phyloP scores from a whole-genome alignment of 2,888 invertebrate genomes.

The Stomorhina lunata region DNA sequence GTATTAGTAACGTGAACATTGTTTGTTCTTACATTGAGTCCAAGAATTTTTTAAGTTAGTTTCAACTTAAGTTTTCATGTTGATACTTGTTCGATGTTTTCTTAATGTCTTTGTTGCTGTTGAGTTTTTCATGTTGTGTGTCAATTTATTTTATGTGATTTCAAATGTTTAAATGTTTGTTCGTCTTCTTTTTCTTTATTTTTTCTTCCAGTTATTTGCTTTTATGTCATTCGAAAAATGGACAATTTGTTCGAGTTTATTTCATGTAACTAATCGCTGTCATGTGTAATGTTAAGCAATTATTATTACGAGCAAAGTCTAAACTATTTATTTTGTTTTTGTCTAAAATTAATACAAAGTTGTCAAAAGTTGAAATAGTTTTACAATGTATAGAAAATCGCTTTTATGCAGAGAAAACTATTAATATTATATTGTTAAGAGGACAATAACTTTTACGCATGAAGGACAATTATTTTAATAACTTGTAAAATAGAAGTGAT shows the following conservation, averaged over 20 bases:
- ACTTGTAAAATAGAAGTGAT: too few species aligned
- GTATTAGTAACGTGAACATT: constrained; percentile 7
- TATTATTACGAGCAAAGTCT: constrained; percentile 44
- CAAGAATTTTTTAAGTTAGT: constrained; percentile 15
- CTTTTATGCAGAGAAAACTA: too few species aligned
- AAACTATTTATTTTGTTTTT: constrained; percentile 30
- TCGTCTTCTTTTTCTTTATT: background rate
- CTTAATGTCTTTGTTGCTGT: background rate
- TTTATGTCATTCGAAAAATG: constrained; percentile 25
- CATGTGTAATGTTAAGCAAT: constrained; percentile 62
- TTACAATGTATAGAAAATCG: background rate
- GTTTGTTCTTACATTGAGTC: constrained; percentile 1
- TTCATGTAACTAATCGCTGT: constrained; percentile 64
- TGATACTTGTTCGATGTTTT: background rate
- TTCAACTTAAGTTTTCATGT: constrained; percentile 10
- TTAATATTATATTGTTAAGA: too few species aligned
- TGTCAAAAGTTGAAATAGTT: constrained; percentile 22
- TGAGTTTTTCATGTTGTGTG: constrained; percentile 31
- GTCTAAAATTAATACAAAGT: constrained; percentile 27
- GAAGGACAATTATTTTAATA: too few species aligned
- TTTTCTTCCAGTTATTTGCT: background rate
- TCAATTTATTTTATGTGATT: constrained; percentile 45
- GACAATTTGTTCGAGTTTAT: constrained; percentile 53
- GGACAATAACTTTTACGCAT: too few species aligned
- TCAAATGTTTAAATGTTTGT: constrained; percentile 49